A percentile compares a stretch with the other conserved stretches of the same genome.
Conservation (phyloP, 2,797 vertebrate genomes). For the Leptatherina wallacei region DNA sequence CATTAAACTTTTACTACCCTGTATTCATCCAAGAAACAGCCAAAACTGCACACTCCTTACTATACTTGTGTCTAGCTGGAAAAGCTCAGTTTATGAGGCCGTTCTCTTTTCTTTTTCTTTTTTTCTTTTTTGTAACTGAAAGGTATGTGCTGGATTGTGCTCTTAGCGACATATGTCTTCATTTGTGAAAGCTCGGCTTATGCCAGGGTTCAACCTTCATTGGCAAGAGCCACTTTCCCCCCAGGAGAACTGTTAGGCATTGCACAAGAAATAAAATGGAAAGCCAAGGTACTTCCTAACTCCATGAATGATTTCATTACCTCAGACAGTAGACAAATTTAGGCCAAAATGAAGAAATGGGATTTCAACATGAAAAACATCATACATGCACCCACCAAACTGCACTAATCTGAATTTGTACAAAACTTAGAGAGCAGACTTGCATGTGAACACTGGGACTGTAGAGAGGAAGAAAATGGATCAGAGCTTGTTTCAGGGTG, state of each 20-base stretch:
- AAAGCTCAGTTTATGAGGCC: slow-evolving; percentile 81
- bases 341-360: slow-evolving; percentile 60
- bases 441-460: slow-evolving; percentile 16
- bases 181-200: slow-evolving; percentile 81
- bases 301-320: slow-evolving; percentile 82
- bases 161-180: slow-evolving; percentile 83
- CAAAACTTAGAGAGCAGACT: slow-evolving; percentile 44
- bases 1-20: slow-evolving; percentile 86
- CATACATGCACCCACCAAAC: slow-evolving; percentile 32
- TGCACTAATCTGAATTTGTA: slow-evolving; percentile 25
- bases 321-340: slow-evolving; percentile 78
- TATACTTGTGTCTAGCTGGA: slow-evolving; percentile 81
- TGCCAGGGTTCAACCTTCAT: slow-evolving; percentile 84
- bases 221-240: slow-evolving; percentile 80
- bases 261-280: slow-evolving; percentile 82
- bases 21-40: slow-evolving; percentile 82
- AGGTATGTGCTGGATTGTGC: slow-evolving; percentile 72
- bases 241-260: slow-evolving; percentile 80
- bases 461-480: slow-evolving; percentile 33
- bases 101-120: slow-evolving; percentile 25
- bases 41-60: slow-evolving; percentile 79
- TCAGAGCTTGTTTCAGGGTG: slow-evolving; percentile 53
- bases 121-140: slow-evolving; percentile 68
- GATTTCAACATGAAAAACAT: slow-evolving; percentile 69
- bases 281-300: slow-evolving; percentile 83